Percentiles rank a stretch among this genome's conserved stretches.
These are phyloP conservation scores for Pseudopodoces humilis DNA, from an alignment of 2,113 vertebrate genomes.

Conservation along the genomic window DNA sequence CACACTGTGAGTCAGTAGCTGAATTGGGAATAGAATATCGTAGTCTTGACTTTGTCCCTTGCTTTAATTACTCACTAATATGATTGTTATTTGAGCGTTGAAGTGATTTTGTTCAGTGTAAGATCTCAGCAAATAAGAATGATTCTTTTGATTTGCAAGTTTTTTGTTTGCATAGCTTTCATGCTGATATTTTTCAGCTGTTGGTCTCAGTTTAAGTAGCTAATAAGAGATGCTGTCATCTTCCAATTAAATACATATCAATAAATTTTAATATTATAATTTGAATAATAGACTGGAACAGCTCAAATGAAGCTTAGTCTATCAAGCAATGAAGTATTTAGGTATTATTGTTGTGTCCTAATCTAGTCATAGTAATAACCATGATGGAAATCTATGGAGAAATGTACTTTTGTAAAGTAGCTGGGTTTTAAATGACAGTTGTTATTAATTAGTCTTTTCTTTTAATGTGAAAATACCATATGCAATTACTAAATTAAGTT, in stretches of 20 bases:
- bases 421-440: slow-evolving; percentile 30
- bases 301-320: not conserved
- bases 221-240: not conserved
- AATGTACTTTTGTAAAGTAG: not conserved
- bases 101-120: not conserved
- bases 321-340: slow-evolving; percentile 33
- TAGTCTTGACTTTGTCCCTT: slow-evolving; percentile 16
- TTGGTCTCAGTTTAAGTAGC: not conserved
- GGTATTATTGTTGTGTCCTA: slow-evolving; percentile 1
- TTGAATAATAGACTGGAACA: slow-evolving; percentile 14
- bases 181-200: not conserved
- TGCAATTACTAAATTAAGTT: slow-evolving; percentile 28
- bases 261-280: not conserved
- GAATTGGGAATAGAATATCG: slow-evolving; percentile 23
- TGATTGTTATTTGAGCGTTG: not conserved
- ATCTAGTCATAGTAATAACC: slow-evolving; percentile 30
- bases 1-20: slow-evolving; percentile 42
- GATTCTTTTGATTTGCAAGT: not conserved
- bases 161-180: not conserved
- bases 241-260: not conserved
- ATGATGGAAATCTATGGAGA: slow-evolving; percentile 39
- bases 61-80: slow-evolving; percentile 22
- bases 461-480: slow-evolving; percentile 39
- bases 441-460: slow-evolving; percentile 38
- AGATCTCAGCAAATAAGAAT: not conserved